Evolutionary conservation across 2,888 invertebrate genomes (phyloP), one percentile per base, ranked within the genome.

Genomic region (Alitta virens): DNA sequence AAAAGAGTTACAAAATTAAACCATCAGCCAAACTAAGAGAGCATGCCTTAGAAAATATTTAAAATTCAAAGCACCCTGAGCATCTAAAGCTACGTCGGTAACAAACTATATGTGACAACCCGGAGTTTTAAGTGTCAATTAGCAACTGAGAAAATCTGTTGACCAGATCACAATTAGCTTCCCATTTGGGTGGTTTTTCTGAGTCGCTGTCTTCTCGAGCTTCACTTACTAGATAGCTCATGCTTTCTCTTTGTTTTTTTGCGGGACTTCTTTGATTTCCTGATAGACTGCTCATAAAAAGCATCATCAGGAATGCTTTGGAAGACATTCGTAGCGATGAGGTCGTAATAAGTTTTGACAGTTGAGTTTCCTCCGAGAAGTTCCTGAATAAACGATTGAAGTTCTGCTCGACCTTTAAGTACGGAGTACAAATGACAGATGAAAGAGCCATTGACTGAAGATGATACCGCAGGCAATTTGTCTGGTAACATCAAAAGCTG

Each of bases 381-480:
- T 38, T 66, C 63, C n/a, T 42, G 25, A 14, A 64, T 46, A 46
- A 49, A 66, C 12, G 59, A 49, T 7, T 56, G 50, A 3, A 75
- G 71, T 24, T 71, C 67, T 7, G 65, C 50, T 16, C 77, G 62
- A 2, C 27, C 43, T 3, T 70, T 62, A 0, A 78, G 64, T 26
- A 77, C 75, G 3, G 63, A 59, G 46, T 66, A 70, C 23, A 78
- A 66, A 58, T 75, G 77, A 66, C 78, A 77, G 16, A 77, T 56
- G 64, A 78, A 75, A 2, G 75, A 74, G 3, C 78, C 75, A 67
- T 75, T 76, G 61, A 76, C 71, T 21, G 78, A 61, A 0, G 59
- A 26, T 14, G 73, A 69, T 23, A 73, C 72, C 43, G 69, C 62
- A 0, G 70, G 65, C 26, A 56, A 55, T 7, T 53, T 55, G 1